Conservation (phyloP, 2,113 vertebrate species). For the Pipa parva region DNA sequence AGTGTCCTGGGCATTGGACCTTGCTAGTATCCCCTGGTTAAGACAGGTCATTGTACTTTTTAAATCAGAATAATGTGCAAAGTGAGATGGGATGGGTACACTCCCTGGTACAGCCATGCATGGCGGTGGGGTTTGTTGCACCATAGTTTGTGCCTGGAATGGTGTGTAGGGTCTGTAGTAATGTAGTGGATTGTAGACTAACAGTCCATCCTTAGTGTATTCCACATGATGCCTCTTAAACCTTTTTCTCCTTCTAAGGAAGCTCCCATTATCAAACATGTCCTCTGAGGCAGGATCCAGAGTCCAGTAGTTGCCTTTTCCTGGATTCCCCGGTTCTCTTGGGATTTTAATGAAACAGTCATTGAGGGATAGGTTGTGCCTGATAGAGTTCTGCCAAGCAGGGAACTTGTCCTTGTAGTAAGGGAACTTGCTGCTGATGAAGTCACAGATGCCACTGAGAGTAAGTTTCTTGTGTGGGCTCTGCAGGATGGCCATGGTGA, state of each 20-base stretch:
- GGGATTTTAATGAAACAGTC: constrained; percentile 96
- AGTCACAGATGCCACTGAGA: constrained; percentile 84
- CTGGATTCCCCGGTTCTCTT: constrained; percentile 85
- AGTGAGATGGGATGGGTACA: not conserved
- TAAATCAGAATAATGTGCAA: constrained; percentile 3
- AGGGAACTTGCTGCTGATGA: constrained; percentile 84
- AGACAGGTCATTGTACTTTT: not conserved
- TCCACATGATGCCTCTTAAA: constrained; percentile 73
- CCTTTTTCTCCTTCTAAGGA: constrained; percentile 82
- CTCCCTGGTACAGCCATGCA: constrained; percentile 57
- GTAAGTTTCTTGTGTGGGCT: constrained; percentile 80
- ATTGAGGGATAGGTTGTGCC: constrained; percentile 93
- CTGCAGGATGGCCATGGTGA: constrained; percentile 89
- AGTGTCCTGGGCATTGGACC: not conserved
- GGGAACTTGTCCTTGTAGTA: constrained; percentile 84
- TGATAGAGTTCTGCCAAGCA: constrained; percentile 93
- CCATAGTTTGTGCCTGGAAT: constrained; percentile 52
- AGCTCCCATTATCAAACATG: constrained; percentile 91
- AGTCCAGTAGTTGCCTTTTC: constrained; percentile 96
- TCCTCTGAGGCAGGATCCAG: constrained; percentile 82
- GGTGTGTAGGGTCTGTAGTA: constrained; percentile 60
- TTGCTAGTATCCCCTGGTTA: constrained; percentile 40
- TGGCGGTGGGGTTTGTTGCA: constrained; percentile 50
- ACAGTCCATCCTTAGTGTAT: constrained; percentile 51
- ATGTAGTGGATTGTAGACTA: constrained; percentile 60